A percentile compares a stretch with the other conserved stretches of the same genome.
Conservation (phyloP, 2,888 invertebrate species). For the Himalopsyche japonica region DNA sequence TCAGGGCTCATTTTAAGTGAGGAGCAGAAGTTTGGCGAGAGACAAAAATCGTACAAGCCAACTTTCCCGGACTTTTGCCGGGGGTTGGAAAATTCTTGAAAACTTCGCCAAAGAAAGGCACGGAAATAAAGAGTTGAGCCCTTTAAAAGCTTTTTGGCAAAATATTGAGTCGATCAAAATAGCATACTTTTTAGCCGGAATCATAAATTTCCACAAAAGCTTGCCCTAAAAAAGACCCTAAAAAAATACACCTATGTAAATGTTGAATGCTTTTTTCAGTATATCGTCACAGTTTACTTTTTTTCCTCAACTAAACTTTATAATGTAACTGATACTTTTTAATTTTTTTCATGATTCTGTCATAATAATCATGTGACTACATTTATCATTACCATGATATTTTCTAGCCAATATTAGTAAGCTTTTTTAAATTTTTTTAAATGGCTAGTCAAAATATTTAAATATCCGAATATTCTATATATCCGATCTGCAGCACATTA, state of each 20-base stretch:
- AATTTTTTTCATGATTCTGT: no score
- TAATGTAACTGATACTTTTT: no score
- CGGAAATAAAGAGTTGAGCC: neutral
- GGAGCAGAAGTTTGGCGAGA: neutral
- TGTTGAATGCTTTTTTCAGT: no score
- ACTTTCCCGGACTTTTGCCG: neutral
- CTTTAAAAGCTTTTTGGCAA: neutral
- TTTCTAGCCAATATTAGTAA: no score
- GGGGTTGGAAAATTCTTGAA: neutral
- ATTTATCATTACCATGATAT: no score
- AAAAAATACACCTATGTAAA: neutral
- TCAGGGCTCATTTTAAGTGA: neutral
- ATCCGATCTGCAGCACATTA: no score
- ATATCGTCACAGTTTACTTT: no score
- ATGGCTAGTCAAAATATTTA: no score
- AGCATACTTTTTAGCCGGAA: neutral
- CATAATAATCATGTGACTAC: no score
- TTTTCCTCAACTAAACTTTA: no score
- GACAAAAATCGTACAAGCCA: neutral
- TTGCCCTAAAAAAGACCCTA: neutral
- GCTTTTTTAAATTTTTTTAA: no score
- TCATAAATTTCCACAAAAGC: neutral
- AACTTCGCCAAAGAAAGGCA: neutral
- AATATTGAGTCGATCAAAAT: neutral
- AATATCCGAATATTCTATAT: no score